phyloP scores from a whole-genome alignment of 2,113 vertebrate species.

The Phaetusa simplex region DNA sequence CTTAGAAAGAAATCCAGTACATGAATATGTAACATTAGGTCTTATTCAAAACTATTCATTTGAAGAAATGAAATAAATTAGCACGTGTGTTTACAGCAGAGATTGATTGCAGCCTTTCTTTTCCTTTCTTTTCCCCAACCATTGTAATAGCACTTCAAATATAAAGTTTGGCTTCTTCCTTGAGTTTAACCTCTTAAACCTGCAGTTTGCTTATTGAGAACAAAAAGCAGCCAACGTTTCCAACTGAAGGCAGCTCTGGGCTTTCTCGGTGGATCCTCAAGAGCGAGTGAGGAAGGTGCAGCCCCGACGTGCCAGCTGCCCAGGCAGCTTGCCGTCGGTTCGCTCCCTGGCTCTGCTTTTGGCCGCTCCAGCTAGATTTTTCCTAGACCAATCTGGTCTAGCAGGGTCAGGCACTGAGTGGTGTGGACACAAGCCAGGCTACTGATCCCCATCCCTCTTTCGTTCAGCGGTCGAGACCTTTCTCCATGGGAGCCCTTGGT shows the following conservation, averaged over 20 bases:
- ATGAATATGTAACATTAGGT: neutral
- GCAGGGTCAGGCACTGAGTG: neutral
- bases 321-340: accelerated
- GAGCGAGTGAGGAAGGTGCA: accelerated
- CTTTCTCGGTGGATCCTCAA: neutral
- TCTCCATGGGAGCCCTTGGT: neutral
- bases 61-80: conserved; percentile 88
- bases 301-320: accelerated
- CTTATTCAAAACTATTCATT: neutral
- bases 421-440: neutral
- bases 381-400: neutral
- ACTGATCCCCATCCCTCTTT: neutral
- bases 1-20: neutral
- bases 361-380: neutral
- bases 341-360: neutral
- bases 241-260: neutral
- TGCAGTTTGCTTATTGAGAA: neutral
- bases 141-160: conserved; percentile 62
- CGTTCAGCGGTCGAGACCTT: accelerated
- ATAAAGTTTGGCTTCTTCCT: neutral
- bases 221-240: neutral
- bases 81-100: conserved; percentile 82
- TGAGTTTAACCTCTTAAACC: neutral
- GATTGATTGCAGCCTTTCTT: conserved; percentile 84
- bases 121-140: conserved; percentile 77